Evolutionary conservation across 2,888 invertebrate genomes (phyloP).

Genomic region (Anaspis maculata): DNA sequence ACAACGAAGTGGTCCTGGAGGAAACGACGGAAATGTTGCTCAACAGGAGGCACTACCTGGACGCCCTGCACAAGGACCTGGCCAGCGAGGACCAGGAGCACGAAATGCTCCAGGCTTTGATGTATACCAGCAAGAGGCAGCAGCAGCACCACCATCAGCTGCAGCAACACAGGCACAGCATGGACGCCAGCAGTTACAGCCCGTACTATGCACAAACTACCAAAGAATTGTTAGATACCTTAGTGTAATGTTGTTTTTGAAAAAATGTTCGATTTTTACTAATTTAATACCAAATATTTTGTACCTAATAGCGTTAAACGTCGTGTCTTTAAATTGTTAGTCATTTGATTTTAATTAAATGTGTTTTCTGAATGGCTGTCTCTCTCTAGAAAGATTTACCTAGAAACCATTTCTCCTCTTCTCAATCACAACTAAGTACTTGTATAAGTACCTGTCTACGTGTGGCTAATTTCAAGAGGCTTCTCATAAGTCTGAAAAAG

Average conservation of each 20-base stretch:
- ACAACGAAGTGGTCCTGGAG: constrained; percentile 40
- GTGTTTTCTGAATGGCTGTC: too few relatives aligned
- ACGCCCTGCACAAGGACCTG: constrained; percentile 36
- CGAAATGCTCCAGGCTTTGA: constrained; percentile 40
- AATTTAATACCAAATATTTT: constrained; percentile 42
- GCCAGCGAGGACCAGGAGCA: constrained; percentile 38
- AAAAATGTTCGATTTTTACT: too few relatives aligned
- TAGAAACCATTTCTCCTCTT: too few relatives aligned
- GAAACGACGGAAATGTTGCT: constrained; percentile 37
- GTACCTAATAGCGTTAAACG: too few relatives aligned
- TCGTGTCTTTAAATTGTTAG: too few relatives aligned
- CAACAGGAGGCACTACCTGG: constrained; percentile 30
- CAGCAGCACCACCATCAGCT: constrained; percentile 15
- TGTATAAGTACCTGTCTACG: too few relatives aligned
- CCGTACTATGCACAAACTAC: constrained; percentile 33
- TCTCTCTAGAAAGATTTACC: too few relatives aligned
- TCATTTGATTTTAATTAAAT: too few relatives aligned
- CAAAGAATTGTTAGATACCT: constrained; percentile 44
- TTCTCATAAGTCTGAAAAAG: too few relatives aligned
- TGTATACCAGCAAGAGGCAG: constrained; percentile 31
- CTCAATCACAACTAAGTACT: too few relatives aligned
- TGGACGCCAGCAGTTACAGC: constrained; percentile 22
- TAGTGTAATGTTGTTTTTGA: constrained; percentile 35
- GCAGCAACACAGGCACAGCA: too few relatives aligned
- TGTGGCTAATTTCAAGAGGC: too few relatives aligned